Evolutionary conservation across 1,140 invertebrate species (phyloP).

Genomic region (Penaeus indicus): DNA sequence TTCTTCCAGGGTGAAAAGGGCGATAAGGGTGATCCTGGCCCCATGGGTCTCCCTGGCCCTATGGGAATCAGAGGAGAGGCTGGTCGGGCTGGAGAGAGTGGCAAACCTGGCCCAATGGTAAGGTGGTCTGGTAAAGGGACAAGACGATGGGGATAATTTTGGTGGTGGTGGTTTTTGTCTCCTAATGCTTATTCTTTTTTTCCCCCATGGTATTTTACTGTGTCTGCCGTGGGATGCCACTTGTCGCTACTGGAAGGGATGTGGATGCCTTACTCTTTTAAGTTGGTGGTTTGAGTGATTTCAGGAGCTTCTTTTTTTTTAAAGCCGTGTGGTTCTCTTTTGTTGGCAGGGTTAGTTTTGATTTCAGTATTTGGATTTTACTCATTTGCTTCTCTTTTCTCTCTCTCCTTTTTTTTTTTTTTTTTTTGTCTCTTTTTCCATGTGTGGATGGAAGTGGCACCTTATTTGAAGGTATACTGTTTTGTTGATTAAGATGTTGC

Average conservation of each 20-base stretch:
- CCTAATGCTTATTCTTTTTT: neutral
- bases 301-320: neutral
- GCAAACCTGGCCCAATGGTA: conserved; percentile 84
- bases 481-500: too few species aligned
- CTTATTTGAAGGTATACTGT: too few species aligned
- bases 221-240: too few species aligned
- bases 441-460: neutral
- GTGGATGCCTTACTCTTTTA: too few species aligned
- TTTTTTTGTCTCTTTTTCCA: neutral
- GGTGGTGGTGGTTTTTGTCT: conserved; percentile 13
- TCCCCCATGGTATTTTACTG: neutral
- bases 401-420: neutral
- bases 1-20: conserved; percentile 87
- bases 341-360: neutral
- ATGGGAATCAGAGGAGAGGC: conserved; percentile 88
- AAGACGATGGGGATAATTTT: neutral
- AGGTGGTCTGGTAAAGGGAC: conserved; percentile 69
- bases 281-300: neutral
- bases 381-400: neutral
- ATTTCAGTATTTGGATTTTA: neutral
- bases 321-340: neutral
- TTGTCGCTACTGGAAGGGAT: too few species aligned
- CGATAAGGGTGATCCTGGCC: conserved; percentile 89
- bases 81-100: conserved; percentile 80
- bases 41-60: conserved; percentile 94